These are phyloP conservation scores for Lasioglossum lativentre DNA, from an alignment of 2,888 invertebrate genomes.

Conservation along the genomic window DNA sequence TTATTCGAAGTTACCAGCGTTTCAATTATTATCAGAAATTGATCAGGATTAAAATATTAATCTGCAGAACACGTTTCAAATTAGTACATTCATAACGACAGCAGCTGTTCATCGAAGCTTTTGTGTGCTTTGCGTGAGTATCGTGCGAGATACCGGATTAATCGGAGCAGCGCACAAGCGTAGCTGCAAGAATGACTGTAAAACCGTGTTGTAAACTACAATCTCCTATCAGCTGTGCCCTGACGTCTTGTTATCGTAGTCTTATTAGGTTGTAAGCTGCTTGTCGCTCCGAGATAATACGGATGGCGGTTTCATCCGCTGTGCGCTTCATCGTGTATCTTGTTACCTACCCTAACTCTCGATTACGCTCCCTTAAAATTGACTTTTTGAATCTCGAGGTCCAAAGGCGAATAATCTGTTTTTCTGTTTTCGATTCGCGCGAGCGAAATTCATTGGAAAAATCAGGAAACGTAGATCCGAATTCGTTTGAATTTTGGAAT, in stretches of 20 bases:
- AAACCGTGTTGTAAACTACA: slow-evolving; percentile 50
- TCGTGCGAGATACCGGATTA: slow-evolving; percentile 31
- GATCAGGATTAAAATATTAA: not conserved
- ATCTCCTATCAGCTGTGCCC: slow-evolving; percentile 17
- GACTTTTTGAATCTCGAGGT: not conserved
- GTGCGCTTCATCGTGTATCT: not conserved
- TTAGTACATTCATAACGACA: slow-evolving; percentile 26
- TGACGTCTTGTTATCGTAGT: slow-evolving; percentile 57
- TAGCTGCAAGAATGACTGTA: slow-evolving; percentile 45
- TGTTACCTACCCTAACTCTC: slow-evolving; percentile 18
- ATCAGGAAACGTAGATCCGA: not conserved
- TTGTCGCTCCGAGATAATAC: slow-evolving; percentile 69
- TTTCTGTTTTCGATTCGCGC: not conserved
- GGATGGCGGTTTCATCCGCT: slow-evolving; percentile 50
- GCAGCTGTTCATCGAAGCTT: slow-evolving; percentile 20
- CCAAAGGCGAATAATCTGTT: too few relatives aligned
- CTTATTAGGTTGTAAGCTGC: slow-evolving; percentile 67
- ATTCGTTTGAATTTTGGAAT: slow-evolving; percentile 1
- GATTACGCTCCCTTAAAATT: not conserved
- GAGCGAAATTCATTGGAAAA: not conserved
- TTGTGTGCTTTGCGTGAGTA: slow-evolving; percentile 35
- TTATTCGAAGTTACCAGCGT: not conserved
- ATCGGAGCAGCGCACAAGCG: slow-evolving; percentile 14
- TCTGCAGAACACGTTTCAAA: not conserved
- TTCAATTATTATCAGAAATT: not conserved